Evolutionary conservation across 2,888 invertebrate genomes (phyloP).

Genomic region (Drosophila infuscata): DNA sequence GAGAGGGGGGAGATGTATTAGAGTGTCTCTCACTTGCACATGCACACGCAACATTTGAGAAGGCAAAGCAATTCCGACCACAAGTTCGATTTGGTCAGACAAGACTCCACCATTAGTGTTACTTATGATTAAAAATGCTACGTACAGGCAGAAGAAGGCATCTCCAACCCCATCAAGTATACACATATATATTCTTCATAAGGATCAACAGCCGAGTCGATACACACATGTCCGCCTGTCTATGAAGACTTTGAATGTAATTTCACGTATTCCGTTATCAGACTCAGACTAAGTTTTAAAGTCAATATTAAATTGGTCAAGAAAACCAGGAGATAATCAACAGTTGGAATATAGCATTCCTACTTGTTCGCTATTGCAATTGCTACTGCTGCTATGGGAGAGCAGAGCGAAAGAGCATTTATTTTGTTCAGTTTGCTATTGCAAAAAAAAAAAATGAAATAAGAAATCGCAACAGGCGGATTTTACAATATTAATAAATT

Average conservation of each 20-base stretch:
- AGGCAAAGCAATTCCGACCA: not conserved
- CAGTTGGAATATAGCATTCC: not conserved
- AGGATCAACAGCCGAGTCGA: not conserved
- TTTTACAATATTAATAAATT: constrained; percentile 54
- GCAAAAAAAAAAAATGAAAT: not conserved
- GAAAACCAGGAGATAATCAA: not conserved
- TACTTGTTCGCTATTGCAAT: not conserved
- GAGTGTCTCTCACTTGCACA: not conserved
- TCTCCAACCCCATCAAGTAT: not conserved
- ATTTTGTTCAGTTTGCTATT: not conserved
- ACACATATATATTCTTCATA: not conserved
- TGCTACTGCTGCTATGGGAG: not conserved
- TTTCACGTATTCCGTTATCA: no score
- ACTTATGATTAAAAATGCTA: not conserved
- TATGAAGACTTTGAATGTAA: no score
- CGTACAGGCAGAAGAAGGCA: not conserved
- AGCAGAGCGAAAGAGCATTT: not conserved
- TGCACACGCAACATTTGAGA: not conserved
- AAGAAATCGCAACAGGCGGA: not conserved
- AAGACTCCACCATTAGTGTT: not conserved
- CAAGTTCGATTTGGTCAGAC: not conserved
- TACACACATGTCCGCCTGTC: no score
- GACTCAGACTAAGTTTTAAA: no score
- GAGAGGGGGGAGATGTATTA: not conserved
- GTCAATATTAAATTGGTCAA: not conserved